These are phyloP conservation scores for Forficula auricularia DNA, from an alignment of 1,140 invertebrate species.

Conservation along the genomic window DNA sequence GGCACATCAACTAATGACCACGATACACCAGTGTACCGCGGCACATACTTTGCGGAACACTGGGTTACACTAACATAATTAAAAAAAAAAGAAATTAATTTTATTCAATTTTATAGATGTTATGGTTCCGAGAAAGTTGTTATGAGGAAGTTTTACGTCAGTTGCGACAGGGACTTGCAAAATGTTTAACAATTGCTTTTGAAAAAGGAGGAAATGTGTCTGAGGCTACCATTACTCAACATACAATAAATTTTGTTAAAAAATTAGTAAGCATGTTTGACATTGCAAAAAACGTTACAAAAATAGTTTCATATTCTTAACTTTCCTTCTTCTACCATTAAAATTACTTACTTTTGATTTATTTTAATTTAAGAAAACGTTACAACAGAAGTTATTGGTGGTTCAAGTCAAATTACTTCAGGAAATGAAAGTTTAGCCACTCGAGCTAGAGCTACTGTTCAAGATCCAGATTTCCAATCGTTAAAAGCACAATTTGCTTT, in stretches of 20 bases:
- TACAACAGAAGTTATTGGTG: slow-evolving; percentile 9
- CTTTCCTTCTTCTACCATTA: too few relatives aligned
- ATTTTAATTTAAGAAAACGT: background rate
- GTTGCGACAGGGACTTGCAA: slow-evolving; percentile 78
- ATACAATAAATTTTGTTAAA: slow-evolving; percentile 87
- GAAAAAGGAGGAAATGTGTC: slow-evolving; percentile 73
- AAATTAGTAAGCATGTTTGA: slow-evolving; percentile 94
- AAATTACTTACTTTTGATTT: too few relatives aligned
- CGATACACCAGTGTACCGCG: too few relatives aligned
- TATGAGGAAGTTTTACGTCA: slow-evolving; percentile 89
- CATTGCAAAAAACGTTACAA: too few relatives aligned
- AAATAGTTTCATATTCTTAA: too few relatives aligned
- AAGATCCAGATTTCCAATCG: slow-evolving; percentile 91
- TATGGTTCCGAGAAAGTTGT: slow-evolving; percentile 95
- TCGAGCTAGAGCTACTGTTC: slow-evolving; percentile 77
- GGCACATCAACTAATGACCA: too few relatives aligned
- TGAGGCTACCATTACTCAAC: slow-evolving; percentile 84
- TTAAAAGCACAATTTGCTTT: slow-evolving; percentile 91
- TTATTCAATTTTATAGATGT: slow-evolving; percentile 68
- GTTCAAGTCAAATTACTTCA: background rate
- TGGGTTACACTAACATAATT: too few relatives aligned
- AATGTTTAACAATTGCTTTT: slow-evolving; percentile 91
- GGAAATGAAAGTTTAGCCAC: slow-evolving; percentile 62
- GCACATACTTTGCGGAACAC: too few relatives aligned
- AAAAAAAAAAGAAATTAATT: too few relatives aligned